phyloP scores from a whole-genome alignment of 2,113 vertebrate species.

The Noctilio leporinus region DNA sequence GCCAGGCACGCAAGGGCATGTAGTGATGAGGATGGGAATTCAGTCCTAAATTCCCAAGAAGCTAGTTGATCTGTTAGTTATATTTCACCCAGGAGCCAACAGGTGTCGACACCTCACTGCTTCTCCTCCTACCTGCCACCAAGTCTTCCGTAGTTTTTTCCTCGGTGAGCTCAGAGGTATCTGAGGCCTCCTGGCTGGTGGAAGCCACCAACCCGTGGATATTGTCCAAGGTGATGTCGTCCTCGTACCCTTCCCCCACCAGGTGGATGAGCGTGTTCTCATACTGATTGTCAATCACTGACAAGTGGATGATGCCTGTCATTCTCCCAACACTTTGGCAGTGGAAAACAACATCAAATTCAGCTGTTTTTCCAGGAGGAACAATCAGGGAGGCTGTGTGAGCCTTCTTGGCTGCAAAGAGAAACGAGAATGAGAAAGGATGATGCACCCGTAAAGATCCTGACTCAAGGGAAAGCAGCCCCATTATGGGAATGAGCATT shows the following conservation, averaged over 20 bases:
- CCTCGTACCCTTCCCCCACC: constrained; percentile 84
- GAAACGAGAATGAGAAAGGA: not conserved
- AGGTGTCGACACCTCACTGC: not conserved
- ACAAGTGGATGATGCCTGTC: constrained; percentile 77
- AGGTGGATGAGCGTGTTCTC: constrained; percentile 80
- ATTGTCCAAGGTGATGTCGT: constrained; percentile 85
- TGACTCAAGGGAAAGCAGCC: not conserved
- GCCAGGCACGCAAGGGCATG: fast-evolving
- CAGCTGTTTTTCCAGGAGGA: constrained; percentile 68
- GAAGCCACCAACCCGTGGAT: constrained; percentile 70
- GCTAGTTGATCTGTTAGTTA: not conserved
- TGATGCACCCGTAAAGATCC: not conserved
- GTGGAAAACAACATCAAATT: constrained; percentile 84
- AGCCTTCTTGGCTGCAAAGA: constrained; percentile 75
- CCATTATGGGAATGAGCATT: not conserved
- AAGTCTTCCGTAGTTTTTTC: constrained; percentile 55
- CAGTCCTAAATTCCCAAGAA: not conserved
- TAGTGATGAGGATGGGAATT: not conserved
- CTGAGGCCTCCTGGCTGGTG: not conserved
- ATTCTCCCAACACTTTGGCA: constrained; percentile 72
- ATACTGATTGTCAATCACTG: constrained; percentile 82
- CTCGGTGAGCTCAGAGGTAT: not conserved
- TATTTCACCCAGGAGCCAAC: not conserved
- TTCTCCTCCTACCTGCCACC: constrained; percentile 74
- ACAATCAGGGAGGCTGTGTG: constrained; percentile 78